These are phyloP conservation scores for Papilio aristodemus DNA, from an alignment of 1,140 invertebrate species.

Conservation along the genomic window DNA sequence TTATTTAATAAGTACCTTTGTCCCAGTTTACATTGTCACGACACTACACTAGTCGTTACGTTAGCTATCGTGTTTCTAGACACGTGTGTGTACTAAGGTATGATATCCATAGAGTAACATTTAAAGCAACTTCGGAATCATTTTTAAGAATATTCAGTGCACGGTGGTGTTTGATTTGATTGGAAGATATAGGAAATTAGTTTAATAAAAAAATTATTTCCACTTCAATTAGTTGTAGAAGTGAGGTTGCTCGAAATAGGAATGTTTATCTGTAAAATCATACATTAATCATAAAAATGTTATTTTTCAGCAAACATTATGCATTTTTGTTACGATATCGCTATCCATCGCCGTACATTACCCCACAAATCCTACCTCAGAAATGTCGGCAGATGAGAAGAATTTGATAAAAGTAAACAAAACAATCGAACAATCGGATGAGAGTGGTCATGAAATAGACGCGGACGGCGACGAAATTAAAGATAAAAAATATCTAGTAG, in stretches of 20 bases:
- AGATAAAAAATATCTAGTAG: slow-evolving; percentile 68
- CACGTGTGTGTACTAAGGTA: slow-evolving; percentile 16
- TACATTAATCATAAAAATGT: slow-evolving; percentile 6
- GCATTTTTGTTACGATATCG: slow-evolving; percentile 39
- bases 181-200: background rate
- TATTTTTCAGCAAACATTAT: slow-evolving; percentile 52
- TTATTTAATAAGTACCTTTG: slow-evolving; percentile 57
- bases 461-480: slow-evolving; percentile 57
- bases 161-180: background rate
- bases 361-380: slow-evolving; percentile 61
- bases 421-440: slow-evolving; percentile 61
- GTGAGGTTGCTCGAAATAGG: too few relatives aligned
- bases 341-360: slow-evolving; percentile 52
- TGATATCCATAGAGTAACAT: slow-evolving; percentile 27
- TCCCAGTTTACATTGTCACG: slow-evolving; percentile 56
- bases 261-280: too few relatives aligned
- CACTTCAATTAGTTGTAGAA: too few relatives aligned
- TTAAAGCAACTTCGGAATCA: slow-evolving; percentile 2
- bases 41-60: slow-evolving; percentile 38
- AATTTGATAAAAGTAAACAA: slow-evolving; percentile 51
- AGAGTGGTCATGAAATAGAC: slow-evolving; percentile 67
- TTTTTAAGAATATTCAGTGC: background rate
- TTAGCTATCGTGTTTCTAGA: slow-evolving; percentile 38
- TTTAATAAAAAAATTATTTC: background rate
- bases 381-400: slow-evolving; percentile 71